Evolutionary conservation across 2,113 vertebrate genomes (phyloP), one percentile per base, ranked within the genome.

Genomic region (Rhadina sibilatrix): DNA sequence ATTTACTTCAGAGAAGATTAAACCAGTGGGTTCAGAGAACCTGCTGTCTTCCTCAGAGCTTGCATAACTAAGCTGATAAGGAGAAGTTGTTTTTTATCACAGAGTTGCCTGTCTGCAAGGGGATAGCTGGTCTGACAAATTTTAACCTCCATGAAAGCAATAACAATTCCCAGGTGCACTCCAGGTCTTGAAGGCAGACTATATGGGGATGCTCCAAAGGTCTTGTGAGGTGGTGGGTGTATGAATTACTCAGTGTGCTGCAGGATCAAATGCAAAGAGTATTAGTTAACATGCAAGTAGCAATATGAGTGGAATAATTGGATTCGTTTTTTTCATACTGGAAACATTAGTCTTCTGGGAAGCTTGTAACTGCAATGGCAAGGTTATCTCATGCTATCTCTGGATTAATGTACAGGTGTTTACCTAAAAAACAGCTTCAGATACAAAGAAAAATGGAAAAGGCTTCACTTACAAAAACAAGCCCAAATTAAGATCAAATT

Each of bases 11-110:
- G 70, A 60, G 44, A 47, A 82, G 74, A 92, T 94, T 68, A 86
- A 90, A 92, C 49, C 66, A 8, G 27, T 27, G 24, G 33, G 25
- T 72, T 83, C 28, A 68, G 83, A 56, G 66, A 65, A 86, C 38
- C 38, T 47, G 9, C 49, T 79, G 0, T 68, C 66, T 88, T 68
- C 49, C 71, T 83, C 12, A 13, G 71, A 88, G 66, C 63, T 56
- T 94, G 83, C 80, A 72, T 92, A 90, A 80, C 68, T 56, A 44
- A 28, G n/a, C 66, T 72, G 80, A 76, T 89, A 90, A 53, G 61
- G 37, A 49, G 31, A 80, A 42, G 37, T 19, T 75, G n/a, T 0
- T 4, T 88, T 88, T 90, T 76, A 61, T 86, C 66, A 37, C 31
- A 37, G 70, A 80, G 47, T 19, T 72, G 7, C 19, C 42, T 83